Evolutionary conservation across 2,113 vertebrate genomes (phyloP).

Genomic region (Dicaeum eximium): DNA sequence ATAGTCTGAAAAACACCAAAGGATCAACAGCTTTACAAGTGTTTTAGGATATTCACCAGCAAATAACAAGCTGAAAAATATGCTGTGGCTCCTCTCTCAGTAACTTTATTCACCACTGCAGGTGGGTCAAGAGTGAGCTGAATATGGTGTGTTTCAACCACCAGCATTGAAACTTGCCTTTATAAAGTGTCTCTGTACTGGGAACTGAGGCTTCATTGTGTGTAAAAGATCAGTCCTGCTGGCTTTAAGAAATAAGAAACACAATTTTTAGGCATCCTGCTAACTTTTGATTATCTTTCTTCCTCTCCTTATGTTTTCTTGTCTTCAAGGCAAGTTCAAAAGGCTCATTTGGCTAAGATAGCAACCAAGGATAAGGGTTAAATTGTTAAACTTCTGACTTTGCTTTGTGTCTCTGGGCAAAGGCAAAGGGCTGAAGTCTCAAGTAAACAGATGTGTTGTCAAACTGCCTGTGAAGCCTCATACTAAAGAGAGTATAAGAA

Average conservation of each 20-base stretch:
- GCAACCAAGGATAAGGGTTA: neutral
- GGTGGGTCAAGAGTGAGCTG: neutral
- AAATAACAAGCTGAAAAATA: neutral
- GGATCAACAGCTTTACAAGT: neutral
- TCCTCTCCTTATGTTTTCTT: neutral
- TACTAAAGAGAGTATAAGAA: neutral
- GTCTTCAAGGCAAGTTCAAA: neutral
- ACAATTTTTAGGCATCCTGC: neutral
- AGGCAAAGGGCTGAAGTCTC: neutral
- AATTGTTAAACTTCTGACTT: neutral
- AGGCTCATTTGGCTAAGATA: neutral
- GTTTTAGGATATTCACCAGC: neutral
- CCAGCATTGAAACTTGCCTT: neutral
- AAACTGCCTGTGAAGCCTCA: neutral
- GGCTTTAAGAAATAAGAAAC: neutral
- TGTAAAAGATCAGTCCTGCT: neutral
- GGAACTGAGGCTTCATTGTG: neutral
- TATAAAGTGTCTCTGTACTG: neutral
- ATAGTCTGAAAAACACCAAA: neutral
- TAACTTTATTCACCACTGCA: neutral
- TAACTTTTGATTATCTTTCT: neutral
- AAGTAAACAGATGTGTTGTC: neutral
- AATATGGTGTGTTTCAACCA: neutral
- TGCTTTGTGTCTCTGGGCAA: neutral
- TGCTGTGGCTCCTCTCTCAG: neutral